These are phyloP conservation scores for Triops longicaudatus DNA, from an alignment of 1,140 invertebrate genomes.

Conservation along the genomic window DNA sequence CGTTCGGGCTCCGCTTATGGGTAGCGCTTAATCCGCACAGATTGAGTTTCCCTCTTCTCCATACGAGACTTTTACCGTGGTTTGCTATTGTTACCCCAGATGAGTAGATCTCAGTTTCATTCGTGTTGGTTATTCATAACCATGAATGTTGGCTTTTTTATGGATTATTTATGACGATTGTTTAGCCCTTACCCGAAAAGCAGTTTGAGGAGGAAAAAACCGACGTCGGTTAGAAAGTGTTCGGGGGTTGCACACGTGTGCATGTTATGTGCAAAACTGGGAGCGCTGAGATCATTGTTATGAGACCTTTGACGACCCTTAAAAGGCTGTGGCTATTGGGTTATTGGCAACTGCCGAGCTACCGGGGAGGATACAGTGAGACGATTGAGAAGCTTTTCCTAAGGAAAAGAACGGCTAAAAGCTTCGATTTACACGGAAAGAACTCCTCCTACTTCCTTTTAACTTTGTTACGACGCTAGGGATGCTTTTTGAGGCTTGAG, in stretches of 20 bases:
- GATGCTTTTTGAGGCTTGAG: neutral
- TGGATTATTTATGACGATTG: conserved; percentile 12
- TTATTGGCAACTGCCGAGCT: neutral
- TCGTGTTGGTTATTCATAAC: neutral
- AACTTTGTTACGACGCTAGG: neutral
- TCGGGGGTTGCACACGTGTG: neutral
- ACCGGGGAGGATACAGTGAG: neutral
- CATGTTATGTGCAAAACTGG: neutral
- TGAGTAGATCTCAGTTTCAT: neutral
- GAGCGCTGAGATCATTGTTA: neutral
- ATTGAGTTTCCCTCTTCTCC: neutral
- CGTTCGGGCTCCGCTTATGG: neutral
- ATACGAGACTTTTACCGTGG: neutral
- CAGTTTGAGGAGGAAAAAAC: neutral
- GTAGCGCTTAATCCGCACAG: neutral
- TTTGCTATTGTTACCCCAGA: neutral
- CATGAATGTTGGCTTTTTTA: neutral
- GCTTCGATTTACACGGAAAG: conserved; percentile 6
- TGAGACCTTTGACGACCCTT: neutral
- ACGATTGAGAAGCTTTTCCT: neutral
- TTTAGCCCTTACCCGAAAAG: neutral
- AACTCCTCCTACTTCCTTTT: neutral
- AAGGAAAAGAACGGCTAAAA: neutral
- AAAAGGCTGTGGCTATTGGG: neutral
- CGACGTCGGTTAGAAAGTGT: neutral